Conservation (phyloP, 2,113 vertebrate genomes). For the Oreochromis aureus region DNA sequence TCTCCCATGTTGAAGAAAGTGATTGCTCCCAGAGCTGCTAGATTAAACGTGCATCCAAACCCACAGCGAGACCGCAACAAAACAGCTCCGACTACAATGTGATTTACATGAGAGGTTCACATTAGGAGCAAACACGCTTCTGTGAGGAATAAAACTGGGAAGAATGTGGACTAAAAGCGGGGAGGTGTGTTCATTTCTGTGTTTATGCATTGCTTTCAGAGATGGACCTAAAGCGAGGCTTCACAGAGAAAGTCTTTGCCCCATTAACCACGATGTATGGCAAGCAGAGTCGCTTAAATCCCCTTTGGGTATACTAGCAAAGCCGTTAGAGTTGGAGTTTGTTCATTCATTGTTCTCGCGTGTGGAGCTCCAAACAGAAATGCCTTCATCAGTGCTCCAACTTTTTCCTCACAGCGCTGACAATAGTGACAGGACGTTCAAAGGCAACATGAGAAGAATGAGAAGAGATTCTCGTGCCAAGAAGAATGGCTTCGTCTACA, state of each 20-base stretch:
- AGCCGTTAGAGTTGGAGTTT: background rate
- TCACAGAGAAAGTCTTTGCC: background rate
- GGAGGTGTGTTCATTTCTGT: background rate
- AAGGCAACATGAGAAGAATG: background rate
- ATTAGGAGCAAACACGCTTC: constrained; percentile 45
- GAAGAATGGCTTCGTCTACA: background rate
- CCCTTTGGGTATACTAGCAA: background rate
- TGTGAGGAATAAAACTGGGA: constrained; percentile 23
- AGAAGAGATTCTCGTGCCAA: background rate
- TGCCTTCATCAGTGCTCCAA: background rate
- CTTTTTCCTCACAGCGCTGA: background rate
- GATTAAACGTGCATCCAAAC: constrained; percentile 70
- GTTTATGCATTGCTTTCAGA: background rate
- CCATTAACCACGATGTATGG: background rate
- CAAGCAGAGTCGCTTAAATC: background rate
- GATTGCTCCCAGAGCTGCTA: constrained; percentile 72
- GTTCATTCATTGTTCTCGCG: background rate
- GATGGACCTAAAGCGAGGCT: background rate
- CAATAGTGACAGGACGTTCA: background rate
- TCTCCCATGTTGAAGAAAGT: constrained; percentile 56
- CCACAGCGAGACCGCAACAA: constrained; percentile 66
- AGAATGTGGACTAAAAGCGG: constrained; percentile 11
- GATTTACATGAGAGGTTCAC: constrained; percentile 60
- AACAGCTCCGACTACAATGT: constrained; percentile 57
- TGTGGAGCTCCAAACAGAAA: background rate